Evolutionary conservation across 2,888 invertebrate genomes (phyloP).

Genomic region (Anagyrus pseudococci): DNA sequence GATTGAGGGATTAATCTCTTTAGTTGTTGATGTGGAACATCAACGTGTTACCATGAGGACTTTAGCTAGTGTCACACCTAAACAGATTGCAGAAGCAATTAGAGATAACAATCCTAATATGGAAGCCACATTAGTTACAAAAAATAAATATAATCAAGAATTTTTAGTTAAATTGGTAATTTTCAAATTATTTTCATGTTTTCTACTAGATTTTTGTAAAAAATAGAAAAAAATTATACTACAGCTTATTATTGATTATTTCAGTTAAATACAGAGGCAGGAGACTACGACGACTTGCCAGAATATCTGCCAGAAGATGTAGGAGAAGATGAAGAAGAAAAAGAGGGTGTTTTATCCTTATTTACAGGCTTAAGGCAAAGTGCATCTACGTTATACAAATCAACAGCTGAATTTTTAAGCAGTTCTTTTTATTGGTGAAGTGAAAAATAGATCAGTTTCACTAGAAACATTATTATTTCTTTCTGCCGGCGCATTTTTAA

Average conservation of each 20-base stretch:
- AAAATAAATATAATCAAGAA: conserved; percentile 61
- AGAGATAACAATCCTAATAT: conserved; percentile 56
- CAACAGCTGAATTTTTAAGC: conserved; percentile 57
- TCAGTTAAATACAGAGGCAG: conserved; percentile 50
- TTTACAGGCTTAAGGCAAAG: conserved; percentile 59
- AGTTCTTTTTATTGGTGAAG: conserved; percentile 61
- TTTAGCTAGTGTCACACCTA: conserved; percentile 56
- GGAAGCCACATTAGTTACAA: conserved; percentile 59
- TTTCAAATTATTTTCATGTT: too few species aligned
- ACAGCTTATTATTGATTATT: neutral
- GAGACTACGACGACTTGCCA: conserved; percentile 55
- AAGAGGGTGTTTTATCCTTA: conserved; percentile 59
- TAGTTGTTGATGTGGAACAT: conserved; percentile 61
- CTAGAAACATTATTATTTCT: conserved; percentile 24
- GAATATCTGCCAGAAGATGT: conserved; percentile 56
- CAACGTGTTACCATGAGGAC: conserved; percentile 62
- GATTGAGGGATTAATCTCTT: conserved; percentile 59
- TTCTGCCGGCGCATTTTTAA: conserved; percentile 29
- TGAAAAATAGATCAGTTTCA: conserved; percentile 1
- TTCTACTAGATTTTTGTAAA: neutral
- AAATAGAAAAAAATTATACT: neutral
- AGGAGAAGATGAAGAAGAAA: conserved; percentile 51
- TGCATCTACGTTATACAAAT: conserved; percentile 58
- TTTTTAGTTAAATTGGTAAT: conserved; percentile 58
- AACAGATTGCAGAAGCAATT: conserved; percentile 59